phyloP scores from a whole-genome alignment of 1,140 invertebrate genomes.

The Sitodiplosis mosellana region DNA sequence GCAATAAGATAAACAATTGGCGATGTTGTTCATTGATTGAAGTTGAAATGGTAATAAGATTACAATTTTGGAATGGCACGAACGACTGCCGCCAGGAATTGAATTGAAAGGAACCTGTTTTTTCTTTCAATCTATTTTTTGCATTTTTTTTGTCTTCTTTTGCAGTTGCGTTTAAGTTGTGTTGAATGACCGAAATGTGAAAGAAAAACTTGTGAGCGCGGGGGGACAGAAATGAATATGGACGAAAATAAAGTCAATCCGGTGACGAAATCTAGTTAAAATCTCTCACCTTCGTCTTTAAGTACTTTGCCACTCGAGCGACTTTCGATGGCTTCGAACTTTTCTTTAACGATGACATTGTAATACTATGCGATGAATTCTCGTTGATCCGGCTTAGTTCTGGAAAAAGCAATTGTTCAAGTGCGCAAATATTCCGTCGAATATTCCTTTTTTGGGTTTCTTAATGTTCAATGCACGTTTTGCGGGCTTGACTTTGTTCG shows the following conservation, averaged over 20 bases:
- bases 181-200: neutral
- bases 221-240: neutral
- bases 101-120: too few species aligned
- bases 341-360: neutral
- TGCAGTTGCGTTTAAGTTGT: too few species aligned
- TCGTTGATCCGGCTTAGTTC: too few species aligned
- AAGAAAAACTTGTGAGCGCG: neutral
- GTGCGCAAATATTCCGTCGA: too few species aligned
- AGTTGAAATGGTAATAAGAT: neutral
- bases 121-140: too few species aligned
- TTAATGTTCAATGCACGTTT: too few species aligned
- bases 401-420: too few species aligned
- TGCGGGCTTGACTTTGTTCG: too few species aligned
- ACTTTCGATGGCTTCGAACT: conserved; percentile 19
- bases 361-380: too few species aligned
- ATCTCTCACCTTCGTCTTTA: conserved; percentile 22
- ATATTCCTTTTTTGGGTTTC: too few species aligned
- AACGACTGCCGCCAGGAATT: too few species aligned
- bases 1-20: neutral
- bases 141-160: too few species aligned
- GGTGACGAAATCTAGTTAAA: neutral
- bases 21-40: neutral
- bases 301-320: conserved; percentile 24
- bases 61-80: neutral
- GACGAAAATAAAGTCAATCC: neutral